Evolutionary conservation across 1,140 invertebrate genomes (phyloP), one percentile per base, ranked within the genome.

Genomic region (Aphelenchoides avenae): DNA sequence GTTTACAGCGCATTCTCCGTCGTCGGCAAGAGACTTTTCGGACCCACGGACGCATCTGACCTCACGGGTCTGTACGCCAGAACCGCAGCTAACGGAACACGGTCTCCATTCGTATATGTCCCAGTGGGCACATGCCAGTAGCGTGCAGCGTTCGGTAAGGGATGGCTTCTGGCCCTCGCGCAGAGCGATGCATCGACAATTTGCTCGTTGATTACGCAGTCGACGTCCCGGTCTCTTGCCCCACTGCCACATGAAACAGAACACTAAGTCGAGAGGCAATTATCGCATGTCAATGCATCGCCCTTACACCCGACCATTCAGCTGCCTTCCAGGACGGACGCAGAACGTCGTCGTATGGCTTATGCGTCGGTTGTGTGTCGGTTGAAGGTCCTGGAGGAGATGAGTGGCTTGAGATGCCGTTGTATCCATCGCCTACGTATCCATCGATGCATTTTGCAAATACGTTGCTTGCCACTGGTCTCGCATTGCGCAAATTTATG

Each of bases 401-500:
- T n/a, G n/a, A n/a, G n/a, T n/a, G 34, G 34, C 18, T 13, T 13
- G n/a, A 20, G 11, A 64, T 58, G 62, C 48, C 49, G 5, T 41
- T 22, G 27, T 27, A 15, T 3, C 57, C 57, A 11, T 60, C 57
- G 7, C 57, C 57, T 4, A 33, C 24, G 29, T 36, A 60, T 13
- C 57, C 58, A 22, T 46, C 39, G 4, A 13, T 18, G 33, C 57
- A 60, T 13, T n/a, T 64, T 30, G 42, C 57, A 60, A 22, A 60
- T 47, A 5, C n/a, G n/a, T 15, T 51, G 48, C 5, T 31, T 18
- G 7, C 82, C 81, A 51, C 85, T 82, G 43, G 83, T 83, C 7
- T 81, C 79, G 71, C 88, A 91, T 36, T 81, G 75, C 3, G 83
- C 87, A 64, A 85, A 79, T 5, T 81, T 81, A 31, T 86, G 82